Base-by-base conservation (phyloP, 2,113 vertebrate species). In the Theristicus caerulescens region DNA sequence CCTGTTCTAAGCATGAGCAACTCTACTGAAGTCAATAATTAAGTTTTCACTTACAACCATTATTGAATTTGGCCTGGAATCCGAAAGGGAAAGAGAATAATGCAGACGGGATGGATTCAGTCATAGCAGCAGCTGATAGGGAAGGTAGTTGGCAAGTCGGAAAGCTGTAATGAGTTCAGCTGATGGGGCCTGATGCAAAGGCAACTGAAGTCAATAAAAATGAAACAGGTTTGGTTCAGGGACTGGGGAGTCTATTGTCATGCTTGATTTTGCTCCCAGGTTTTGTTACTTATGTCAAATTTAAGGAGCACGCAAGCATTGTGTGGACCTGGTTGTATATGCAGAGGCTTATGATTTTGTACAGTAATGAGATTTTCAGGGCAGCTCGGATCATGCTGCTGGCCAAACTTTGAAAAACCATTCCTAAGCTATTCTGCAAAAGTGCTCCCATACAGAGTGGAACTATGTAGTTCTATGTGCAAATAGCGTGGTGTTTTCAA, bases 401-500 rank as follows among this genome's bases (percentile, higher is more conserved):
- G 79, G 46, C 16, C 62, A 46, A 12, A 29, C n/a, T 34, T 52
- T 9, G 51, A 40, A 12, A 38, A 58, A 13, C 3, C 25, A 0
- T 62, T 47, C 58, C 29, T 3, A 8, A 44, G 52, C 58, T 32
- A 3, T 27, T 57, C 34, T 65, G 65, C 12, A 29, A 2, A n/a
- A 40, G 34, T 7, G 49, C 13, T 46, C 9, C 59, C 3, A 7
- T 55, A 2, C 38, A 0, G 34, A 5, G 25, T 1, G 16, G 32
- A 36, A 13, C 32, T 25, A 1, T 2, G 57, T 21, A 4, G 31
- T 2, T 57, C 44, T 27, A 6, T 3, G 25, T 5, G 22, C 42
- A 19, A 10, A 2, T 2, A 7, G 31, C 1, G 10, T 0, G 0
- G 4, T 3, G 25, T 4, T 18, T 24, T 44, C 36, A 47, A 32